These are phyloP conservation scores for Colaptes auratus DNA, from an alignment of 2,113 vertebrate genomes.

Conservation along the genomic window DNA sequence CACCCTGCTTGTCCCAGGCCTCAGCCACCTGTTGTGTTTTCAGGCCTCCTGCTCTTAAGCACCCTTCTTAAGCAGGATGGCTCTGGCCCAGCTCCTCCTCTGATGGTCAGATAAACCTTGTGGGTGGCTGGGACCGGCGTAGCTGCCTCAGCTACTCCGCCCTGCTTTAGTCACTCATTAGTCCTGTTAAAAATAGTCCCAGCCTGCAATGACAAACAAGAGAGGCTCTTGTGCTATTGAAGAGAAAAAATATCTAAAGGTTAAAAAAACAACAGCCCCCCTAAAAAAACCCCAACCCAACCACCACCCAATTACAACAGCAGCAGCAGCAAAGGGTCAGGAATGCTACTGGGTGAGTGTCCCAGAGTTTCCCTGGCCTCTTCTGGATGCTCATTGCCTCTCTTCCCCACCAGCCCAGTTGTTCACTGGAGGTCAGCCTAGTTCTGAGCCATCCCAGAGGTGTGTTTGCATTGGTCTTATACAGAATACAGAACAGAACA, in stretches of 20 bases:
- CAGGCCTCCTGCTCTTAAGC: not conserved
- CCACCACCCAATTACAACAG: no score
- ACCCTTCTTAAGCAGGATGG: not conserved
- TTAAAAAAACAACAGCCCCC: not conserved
- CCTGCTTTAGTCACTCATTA: not conserved
- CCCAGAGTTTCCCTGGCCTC: not conserved
- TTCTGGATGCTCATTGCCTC: not conserved
- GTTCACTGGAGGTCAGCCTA: not conserved
- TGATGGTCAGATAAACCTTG: conserved; percentile 9
- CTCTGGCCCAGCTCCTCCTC: not conserved
- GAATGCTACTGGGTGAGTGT: not conserved
- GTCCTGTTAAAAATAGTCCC: conserved; percentile 4
- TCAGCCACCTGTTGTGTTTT: rapidly evolving
- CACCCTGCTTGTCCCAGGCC: not conserved
- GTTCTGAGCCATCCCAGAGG: not conserved
- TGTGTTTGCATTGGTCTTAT: not conserved
- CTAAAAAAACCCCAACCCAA: no score
- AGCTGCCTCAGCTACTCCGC: not conserved
- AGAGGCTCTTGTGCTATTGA: not conserved
- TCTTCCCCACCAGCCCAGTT: not conserved
- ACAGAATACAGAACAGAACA: no score
- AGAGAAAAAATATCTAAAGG: not conserved
- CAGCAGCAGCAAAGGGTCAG: no score
- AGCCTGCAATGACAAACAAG: not conserved
- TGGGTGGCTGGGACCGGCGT: not conserved